phyloP scores from a whole-genome alignment of 2,888 invertebrate species.

The Eurois occulta region DNA sequence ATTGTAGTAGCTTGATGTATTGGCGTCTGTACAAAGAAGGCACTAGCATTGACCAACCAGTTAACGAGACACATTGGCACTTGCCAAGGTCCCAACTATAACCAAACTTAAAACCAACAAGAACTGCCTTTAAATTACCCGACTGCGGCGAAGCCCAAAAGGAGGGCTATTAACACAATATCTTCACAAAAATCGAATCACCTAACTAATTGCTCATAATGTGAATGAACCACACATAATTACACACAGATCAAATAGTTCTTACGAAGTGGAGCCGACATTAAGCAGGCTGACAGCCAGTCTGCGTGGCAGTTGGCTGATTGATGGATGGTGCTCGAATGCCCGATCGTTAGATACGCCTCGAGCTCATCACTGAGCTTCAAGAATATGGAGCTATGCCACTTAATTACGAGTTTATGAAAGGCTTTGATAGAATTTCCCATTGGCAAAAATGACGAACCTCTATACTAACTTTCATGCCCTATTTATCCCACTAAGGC shows the following conservation, averaged over 20 bases:
- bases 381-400: neutral
- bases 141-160: neutral
- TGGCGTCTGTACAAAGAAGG: too few species aligned
- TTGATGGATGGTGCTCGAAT: conserved; percentile 39
- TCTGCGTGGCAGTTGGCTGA: conserved; percentile 9
- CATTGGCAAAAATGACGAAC: neutral
- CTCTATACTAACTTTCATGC: neutral
- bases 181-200: neutral
- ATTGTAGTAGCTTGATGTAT: too few species aligned
- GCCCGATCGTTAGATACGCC: conserved; percentile 27
- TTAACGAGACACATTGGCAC: neutral
- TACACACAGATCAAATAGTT: conserved; percentile 32
- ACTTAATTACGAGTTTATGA: neutral
- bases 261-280: conserved; percentile 4
- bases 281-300: conserved; percentile 11
- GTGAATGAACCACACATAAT: conserved; percentile 16
- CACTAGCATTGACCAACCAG: neutral
- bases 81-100: neutral
- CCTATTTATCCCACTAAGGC: too few species aligned
- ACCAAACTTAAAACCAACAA: neutral
- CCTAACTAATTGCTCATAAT: neutral
- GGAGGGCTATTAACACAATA: neutral
- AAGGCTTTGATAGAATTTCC: neutral
- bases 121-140: neutral
- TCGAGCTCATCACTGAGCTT: neutral